Base-by-base conservation (phyloP, 30 jellyfish, hydroid and myxozoan genomes). In the Turritopsis dohrnii region DNA sequence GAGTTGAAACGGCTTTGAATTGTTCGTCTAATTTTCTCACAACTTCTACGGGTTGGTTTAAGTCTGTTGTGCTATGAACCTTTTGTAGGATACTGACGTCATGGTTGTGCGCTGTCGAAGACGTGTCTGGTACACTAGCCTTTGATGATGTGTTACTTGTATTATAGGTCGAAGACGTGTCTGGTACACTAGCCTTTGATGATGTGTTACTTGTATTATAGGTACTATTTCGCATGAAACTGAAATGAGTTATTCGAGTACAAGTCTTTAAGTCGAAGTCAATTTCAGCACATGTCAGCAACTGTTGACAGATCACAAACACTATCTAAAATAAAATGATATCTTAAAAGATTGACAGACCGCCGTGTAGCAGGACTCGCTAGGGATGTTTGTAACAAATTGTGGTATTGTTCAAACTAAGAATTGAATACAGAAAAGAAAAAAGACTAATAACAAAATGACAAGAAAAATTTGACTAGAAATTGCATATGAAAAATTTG, bases 301-400 rank as follows among this genome's bases (percentile, higher is more conserved):
- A 88, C 28, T 97, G 87, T 74, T 89, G 89, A 86, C 95, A 89
- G 16, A 84, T 80, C 65, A 76, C 80, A 52, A 84, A 88, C 28
- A 94, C 92, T 26, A 94, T 84, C 98, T 93, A 84, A 29, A 73
- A 79, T 0, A n/a, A 69, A 52, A 79, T 9, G 28, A 9, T 26
- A n/a, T n/a, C n/a, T n/a, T n/a, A n/a, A n/a, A n/a, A n/a, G n/a
- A n/a, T n/a, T n/a, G n/a, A n/a, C n/a, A n/a, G n/a, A n/a, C n/a
- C n/a, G n/a, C n/a, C n/a, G n/a, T n/a, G n/a, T n/a, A n/a, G n/a
- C n/a, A n/a, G n/a, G n/a, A n/a, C n/a, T n/a, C n/a, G n/a, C n/a
- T n/a, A n/a, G n/a, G n/a, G n/a, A n/a, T n/a, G n/a, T n/a, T n/a
- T n/a, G n/a, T n/a, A n/a, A n/a, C n/a, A n/a, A n/a, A n/a, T n/a